A percentile compares a stretch with the other conserved stretches of the same genome.
Conservation (phyloP, 2,888 invertebrate genomes). For the Napeogenes sylphis region DNA sequence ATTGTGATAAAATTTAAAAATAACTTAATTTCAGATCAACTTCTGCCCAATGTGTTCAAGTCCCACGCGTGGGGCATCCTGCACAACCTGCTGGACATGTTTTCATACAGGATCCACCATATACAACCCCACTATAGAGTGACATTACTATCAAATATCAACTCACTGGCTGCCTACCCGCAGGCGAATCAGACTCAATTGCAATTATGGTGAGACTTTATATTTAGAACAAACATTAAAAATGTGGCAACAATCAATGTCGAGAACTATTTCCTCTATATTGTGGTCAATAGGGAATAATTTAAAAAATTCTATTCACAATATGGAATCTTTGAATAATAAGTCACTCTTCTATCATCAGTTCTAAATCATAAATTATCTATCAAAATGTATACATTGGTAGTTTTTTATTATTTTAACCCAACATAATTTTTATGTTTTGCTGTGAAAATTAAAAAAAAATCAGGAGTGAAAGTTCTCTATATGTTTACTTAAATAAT, state of each 20-base stretch:
- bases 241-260: neutral
- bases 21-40: constrained; percentile 79
- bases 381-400: too few species aligned
- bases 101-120: constrained; percentile 96
- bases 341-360: too few species aligned
- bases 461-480: too few species aligned
- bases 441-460: too few species aligned
- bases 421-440: too few species aligned
- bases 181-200: constrained; percentile 97
- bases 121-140: constrained; percentile 97
- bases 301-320: too few species aligned
- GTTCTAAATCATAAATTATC: too few species aligned
- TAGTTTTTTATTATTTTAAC: too few species aligned
- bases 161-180: constrained; percentile 92
- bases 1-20: neutral
- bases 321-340: too few species aligned
- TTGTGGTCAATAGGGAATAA: too few species aligned
- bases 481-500: too few species aligned
- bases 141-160: constrained; percentile 92
- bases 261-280: too few species aligned
- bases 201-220: constrained; percentile 85
- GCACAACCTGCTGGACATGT: constrained; percentile 97
- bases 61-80: constrained; percentile 96
- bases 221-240: neutral
- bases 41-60: constrained; percentile 93